These are phyloP conservation scores for Aegithalos caudatus DNA, from an alignment of 2,113 vertebrate genomes.

Conservation along the genomic window DNA sequence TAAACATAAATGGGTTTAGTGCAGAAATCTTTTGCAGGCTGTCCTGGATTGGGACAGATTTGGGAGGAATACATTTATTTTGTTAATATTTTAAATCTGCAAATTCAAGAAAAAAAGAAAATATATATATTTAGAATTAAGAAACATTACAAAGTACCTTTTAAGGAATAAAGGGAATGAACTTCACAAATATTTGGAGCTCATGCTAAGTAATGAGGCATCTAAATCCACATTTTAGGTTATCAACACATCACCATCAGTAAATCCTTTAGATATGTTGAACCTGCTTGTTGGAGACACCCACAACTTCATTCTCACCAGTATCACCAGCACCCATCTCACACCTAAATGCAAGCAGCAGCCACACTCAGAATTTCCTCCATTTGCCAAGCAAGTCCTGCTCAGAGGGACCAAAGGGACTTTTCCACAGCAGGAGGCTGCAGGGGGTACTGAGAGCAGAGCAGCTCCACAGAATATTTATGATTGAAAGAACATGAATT, in stretches of 20 bases:
- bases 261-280: not conserved
- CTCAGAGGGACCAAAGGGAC: not conserved
- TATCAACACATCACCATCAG: not conserved
- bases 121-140: not conserved
- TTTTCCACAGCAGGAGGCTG: not conserved
- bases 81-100: not conserved
- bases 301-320: not conserved
- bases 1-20: not conserved
- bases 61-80: not conserved
- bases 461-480: not conserved
- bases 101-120: not conserved
- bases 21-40: not conserved
- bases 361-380: not conserved
- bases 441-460: not conserved
- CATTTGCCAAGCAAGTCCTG: not conserved
- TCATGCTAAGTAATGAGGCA: not conserved
- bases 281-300: not conserved
- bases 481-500: accelerated
- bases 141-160: not conserved
- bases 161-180: not conserved
- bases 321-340: not conserved
- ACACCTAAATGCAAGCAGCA: not conserved
- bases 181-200: not conserved
- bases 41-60: not conserved
- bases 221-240: not conserved